Percentiles rank a stretch among this genome's conserved stretches.
phyloP scores from a whole-genome alignment of 2,888 invertebrate genomes.

The Agrochola macilenta region DNA sequence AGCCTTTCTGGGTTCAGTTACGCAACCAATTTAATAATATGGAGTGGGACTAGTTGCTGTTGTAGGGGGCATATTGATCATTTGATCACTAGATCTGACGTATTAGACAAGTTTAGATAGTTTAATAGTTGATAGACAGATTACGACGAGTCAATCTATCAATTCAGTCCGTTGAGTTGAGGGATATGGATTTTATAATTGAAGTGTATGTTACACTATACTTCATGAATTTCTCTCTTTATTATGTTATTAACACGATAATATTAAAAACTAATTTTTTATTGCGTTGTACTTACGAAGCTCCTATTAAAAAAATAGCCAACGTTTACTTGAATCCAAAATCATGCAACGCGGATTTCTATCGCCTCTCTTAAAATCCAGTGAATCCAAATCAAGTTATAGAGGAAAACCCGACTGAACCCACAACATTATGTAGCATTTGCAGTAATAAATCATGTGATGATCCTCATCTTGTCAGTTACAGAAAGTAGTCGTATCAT shows the following conservation, averaged over 20 bases:
- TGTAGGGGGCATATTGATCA: not conserved
- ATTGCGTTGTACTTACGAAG: not conserved
- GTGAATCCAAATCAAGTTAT: constrained; percentile 41
- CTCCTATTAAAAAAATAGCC: not conserved
- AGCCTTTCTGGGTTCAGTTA: not conserved
- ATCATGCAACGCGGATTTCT: not conserved
- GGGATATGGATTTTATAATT: not conserved
- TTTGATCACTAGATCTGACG: not conserved
- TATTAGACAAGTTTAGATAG: not conserved
- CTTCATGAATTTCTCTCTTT: not conserved
- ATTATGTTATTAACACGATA: not conserved
- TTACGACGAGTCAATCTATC: not conserved
- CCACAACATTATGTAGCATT: constrained; percentile 61
- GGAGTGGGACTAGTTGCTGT: not conserved
- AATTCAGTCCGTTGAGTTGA: not conserved
- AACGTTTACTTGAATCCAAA: not conserved
- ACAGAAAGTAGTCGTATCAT: constrained; percentile 73
- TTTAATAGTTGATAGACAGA: not conserved
- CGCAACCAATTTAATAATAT: not conserved
- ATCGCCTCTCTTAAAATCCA: constrained; percentile 19
- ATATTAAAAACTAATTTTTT: not conserved
- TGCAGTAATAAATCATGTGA: constrained; percentile 68
- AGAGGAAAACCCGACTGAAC: constrained; percentile 38
- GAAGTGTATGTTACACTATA: not conserved
- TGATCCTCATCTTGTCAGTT: constrained; percentile 70